These are phyloP conservation scores for Aphelinus atriplicis DNA, from an alignment of 1,140 invertebrate genomes.

Conservation along the genomic window DNA sequence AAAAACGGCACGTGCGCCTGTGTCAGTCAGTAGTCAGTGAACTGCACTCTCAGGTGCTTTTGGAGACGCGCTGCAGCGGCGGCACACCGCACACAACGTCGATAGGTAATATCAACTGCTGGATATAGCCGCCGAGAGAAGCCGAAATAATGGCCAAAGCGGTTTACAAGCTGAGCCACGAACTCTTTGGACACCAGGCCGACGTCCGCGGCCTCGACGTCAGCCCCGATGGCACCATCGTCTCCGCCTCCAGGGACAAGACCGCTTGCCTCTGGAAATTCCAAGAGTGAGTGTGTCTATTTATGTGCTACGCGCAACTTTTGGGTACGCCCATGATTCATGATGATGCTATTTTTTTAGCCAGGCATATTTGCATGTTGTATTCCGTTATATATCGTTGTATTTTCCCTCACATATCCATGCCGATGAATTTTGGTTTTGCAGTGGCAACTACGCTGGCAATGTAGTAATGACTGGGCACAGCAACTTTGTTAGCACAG, in stretches of 20 bases:
- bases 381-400: no score
- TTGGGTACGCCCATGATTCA: no score
- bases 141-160: slow-evolving; percentile 43
- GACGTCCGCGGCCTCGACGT: slow-evolving; percentile 83
- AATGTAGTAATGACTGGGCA: slow-evolving; percentile 81
- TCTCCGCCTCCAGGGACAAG: slow-evolving; percentile 88
- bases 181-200: slow-evolving; percentile 80
- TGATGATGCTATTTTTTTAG: no score
- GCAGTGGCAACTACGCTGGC: slow-evolving; percentile 63
- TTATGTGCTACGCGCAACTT: no score
- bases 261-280: slow-evolving; percentile 86
- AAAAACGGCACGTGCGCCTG: no score
- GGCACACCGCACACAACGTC: no score
- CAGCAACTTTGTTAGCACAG: slow-evolving; percentile 84
- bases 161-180: slow-evolving; percentile 79
- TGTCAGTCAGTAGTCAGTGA: no score
- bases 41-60: no score
- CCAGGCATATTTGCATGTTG: no score
- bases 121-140: background rate
- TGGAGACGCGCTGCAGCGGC: no score
- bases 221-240: slow-evolving; percentile 75
- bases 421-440: background rate
- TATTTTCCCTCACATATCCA: background rate
- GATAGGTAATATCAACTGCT: no score
- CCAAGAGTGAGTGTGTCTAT: slow-evolving; percentile 71